phyloP scores from a whole-genome alignment of 2,113 vertebrate genomes.

The Corynorhinus townsendii region DNA sequence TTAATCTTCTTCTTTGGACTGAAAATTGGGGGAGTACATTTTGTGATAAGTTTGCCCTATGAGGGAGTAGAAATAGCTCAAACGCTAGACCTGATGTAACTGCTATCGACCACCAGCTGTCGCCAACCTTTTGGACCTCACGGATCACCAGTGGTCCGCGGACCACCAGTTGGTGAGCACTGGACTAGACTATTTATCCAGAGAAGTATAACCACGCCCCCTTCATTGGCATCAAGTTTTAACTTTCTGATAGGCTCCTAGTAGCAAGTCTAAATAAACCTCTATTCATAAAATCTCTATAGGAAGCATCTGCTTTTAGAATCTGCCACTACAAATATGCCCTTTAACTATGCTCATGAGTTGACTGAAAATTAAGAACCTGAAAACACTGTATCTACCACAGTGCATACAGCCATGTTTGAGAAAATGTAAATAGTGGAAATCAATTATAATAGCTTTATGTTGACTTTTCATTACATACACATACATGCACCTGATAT shows the following conservation, averaged over 20 bases:
- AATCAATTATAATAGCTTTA: background rate
- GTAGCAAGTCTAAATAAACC: background rate
- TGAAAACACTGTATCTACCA: background rate
- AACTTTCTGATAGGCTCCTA: background rate
- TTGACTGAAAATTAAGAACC: background rate
- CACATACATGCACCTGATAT: rapidly evolving
- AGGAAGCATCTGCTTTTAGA: constrained; percentile 31
- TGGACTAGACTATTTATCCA: background rate
- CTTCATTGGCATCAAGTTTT: background rate
- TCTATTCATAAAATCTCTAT: background rate
- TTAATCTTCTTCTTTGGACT: background rate
- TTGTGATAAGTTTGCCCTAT: background rate
- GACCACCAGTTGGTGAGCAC: too few relatives aligned
- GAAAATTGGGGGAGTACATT: background rate
- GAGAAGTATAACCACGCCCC: background rate
- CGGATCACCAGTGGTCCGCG: too few relatives aligned
- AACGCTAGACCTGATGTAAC: background rate
- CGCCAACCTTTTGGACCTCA: too few relatives aligned
- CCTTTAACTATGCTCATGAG: background rate
- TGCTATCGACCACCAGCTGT: background rate
- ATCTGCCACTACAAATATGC: background rate
- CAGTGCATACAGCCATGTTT: background rate
- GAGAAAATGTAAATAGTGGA: background rate
- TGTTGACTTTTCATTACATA: background rate
- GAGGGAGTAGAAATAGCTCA: background rate